Base-by-base conservation (phyloP, 2,113 vertebrate species). In the Pelobates fuscus region DNA sequence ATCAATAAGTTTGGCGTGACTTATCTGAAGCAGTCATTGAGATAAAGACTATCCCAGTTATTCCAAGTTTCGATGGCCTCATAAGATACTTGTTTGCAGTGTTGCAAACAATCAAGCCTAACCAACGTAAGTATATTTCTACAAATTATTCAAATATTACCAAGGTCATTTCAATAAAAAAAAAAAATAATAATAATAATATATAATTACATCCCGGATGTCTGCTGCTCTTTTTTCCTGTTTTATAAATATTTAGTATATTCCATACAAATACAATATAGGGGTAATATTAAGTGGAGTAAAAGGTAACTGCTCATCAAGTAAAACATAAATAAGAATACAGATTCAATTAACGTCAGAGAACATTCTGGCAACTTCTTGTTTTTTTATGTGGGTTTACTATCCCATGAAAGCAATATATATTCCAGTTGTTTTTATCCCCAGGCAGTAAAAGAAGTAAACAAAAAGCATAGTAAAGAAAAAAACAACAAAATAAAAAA, bases 301-400 rank as follows among this genome's bases (percentile, higher is more conserved):
- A 4, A 49, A n/a, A 18, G 44, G 12, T 2, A 18, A 17, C 12
- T 49, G 44, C 44, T 14, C 32, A 18, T 5, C 17, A 49, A 5
- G 15, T 49, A 81, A 79, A 78, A 77, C 29, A 44, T 57, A 82
- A 70, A 37, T 57, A 27, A 32, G 49, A 81, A 71, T 26, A 43
- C 37, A 30, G 78, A 64, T 0, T 63, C 55, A 6, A 43, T 17
- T 68, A 1, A 1, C 32, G 10, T 37, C 32, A 37, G 32, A 37
- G 10, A 10, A 37, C 32, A 37, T 37, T 37, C 32, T 37, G 32
- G 32, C 32, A 37, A 37, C 32, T 37, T 37, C 32, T 37, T 37
- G 5, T 10, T 37, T 37, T 37, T 37, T 37, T 37, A 37, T 37
- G 32, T 37, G 5, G 32, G 5, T 37, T 6, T 37, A 37, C 32